These are phyloP conservation scores for Atlantisia rogersi DNA, from an alignment of 2,113 vertebrate genomes.

Conservation along the genomic window DNA sequence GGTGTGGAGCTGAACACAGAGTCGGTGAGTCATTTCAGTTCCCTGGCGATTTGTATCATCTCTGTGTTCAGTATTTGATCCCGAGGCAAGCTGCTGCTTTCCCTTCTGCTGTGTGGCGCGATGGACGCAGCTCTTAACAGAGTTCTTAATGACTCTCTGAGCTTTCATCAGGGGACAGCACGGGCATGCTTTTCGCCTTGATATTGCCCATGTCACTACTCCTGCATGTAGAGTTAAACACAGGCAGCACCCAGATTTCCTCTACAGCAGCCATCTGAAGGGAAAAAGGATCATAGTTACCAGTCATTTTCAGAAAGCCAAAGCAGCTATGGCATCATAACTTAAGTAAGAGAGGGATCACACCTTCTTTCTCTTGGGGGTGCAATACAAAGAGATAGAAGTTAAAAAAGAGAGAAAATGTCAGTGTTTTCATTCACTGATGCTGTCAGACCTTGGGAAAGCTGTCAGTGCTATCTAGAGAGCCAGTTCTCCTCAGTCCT, in stretches of 20 bases:
- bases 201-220: neutral
- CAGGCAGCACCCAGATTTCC: neutral
- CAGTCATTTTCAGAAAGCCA: neutral
- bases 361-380: neutral
- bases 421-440: neutral
- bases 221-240: fast-evolving
- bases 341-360: neutral
- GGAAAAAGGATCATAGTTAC: neutral
- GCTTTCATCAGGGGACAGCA: neutral
- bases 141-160: neutral
- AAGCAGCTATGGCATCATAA: neutral
- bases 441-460: neutral
- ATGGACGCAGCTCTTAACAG: neutral
- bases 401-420: neutral
- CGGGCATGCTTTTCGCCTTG: neutral
- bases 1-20: neutral
- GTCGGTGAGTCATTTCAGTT: neutral
- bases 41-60: neutral
- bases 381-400: neutral
- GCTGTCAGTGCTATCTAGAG: neutral
- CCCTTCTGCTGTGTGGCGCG: neutral
- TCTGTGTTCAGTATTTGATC: neutral
- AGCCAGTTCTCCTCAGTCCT: neutral
- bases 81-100: neutral
- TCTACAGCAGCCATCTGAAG: neutral